Conservation (phyloP, 1,140 invertebrate genomes). For the Aphelinus certus region DNA sequence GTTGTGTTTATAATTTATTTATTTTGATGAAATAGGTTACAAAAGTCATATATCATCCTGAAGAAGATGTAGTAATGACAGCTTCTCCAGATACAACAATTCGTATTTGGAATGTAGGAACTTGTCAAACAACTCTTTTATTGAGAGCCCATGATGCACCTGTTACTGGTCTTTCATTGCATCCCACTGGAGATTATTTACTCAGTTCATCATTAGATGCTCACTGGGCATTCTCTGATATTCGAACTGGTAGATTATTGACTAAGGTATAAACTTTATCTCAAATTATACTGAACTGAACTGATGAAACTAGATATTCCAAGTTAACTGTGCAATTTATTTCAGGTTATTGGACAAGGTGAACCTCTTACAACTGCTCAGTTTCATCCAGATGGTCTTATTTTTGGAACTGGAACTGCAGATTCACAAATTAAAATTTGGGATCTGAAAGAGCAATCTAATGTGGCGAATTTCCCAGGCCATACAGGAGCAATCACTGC, state of each 20-base stretch:
- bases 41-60: conserved; percentile 95
- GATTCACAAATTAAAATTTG: conserved; percentile 98
- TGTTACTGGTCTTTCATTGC: conserved; percentile 95
- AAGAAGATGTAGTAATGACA: conserved; percentile 94
- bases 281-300: too few relatives aligned
- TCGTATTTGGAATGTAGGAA: conserved; percentile 94
- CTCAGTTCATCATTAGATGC: conserved; percentile 94
- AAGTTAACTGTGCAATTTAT: conserved; percentile 26
- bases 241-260: conserved; percentile 87
- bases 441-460: conserved; percentile 98
- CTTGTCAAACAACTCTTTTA: conserved; percentile 82
- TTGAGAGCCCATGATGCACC: conserved; percentile 91
- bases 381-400: conserved; percentile 99
- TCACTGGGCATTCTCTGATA: conserved; percentile 98
- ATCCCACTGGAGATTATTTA: conserved; percentile 98
- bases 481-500: conserved; percentile 93
- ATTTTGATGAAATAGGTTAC: conserved; percentile 74
- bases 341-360: conserved; percentile 75
- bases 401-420: conserved; percentile 97
- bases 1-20: neutral
- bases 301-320: too few relatives aligned
- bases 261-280: conserved; percentile 74
- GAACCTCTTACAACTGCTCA: conserved; percentile 95
- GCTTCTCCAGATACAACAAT: conserved; percentile 96
- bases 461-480: conserved; percentile 97